Conservation (phyloP, 1,140 invertebrate genomes). For the Halesus radiatus region DNA sequence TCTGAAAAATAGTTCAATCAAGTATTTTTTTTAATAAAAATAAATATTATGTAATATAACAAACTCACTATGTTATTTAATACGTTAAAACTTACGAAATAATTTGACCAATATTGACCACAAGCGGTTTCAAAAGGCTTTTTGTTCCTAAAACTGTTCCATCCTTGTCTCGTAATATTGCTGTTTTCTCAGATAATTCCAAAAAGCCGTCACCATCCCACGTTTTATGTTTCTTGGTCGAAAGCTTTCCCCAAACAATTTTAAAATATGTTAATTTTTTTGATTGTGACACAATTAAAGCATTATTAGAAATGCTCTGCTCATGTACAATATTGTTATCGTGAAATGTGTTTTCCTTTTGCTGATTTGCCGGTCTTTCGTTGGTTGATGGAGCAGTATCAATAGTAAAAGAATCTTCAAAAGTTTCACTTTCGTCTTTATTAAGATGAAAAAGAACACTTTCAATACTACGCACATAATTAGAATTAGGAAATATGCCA, state of each 20-base stretch:
- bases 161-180: constrained; percentile 71
- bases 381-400: background rate
- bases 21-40: no score
- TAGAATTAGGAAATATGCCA: constrained; percentile 20
- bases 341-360: background rate
- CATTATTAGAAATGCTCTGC: no score
- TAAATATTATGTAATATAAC: no score
- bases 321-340: constrained; percentile 2
- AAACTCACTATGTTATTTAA: no score
- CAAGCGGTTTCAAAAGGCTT: constrained; percentile 58
- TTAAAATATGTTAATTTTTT: constrained; percentile 12
- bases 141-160: constrained; percentile 69
- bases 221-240: constrained; percentile 81
- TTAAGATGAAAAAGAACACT: constrained; percentile 37
- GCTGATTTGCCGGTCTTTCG: background rate
- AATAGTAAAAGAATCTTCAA: background rate
- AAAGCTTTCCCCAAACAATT: constrained; percentile 79
- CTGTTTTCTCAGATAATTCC: constrained; percentile 70
- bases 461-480: constrained; percentile 17
- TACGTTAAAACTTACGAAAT: constrained; percentile 20
- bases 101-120: constrained; percentile 43
- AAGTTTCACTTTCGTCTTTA: constrained; percentile 9
- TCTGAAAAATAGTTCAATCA: constrained; percentile 45
- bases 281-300: no score
- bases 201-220: constrained; percentile 82